Conservation (phyloP, 2,888 invertebrate genomes). For the Amiota minor region DNA sequence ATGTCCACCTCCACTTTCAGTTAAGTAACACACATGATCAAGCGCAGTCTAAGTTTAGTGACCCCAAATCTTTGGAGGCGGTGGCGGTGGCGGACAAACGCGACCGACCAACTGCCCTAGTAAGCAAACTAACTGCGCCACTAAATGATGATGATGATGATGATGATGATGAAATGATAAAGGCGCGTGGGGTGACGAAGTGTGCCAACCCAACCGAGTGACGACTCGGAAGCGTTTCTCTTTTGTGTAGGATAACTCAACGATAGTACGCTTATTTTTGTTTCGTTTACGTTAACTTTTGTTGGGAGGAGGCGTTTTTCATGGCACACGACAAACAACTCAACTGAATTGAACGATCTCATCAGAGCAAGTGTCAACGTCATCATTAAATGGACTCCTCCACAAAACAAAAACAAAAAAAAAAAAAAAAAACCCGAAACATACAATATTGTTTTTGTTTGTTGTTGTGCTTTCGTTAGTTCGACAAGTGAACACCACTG, state of each 20-base stretch:
- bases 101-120: constrained; percentile 24
- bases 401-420: neutral
- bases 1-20: constrained; percentile 10
- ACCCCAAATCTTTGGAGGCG: neutral
- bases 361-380: constrained; percentile 16
- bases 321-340: neutral
- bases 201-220: too few relatives aligned
- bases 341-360: constrained; percentile 48
- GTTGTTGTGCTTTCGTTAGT: constrained; percentile 7
- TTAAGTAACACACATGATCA: neutral
- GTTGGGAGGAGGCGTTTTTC: constrained; percentile 4
- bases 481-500: neutral
- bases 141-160: neutral
- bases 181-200: too few relatives aligned
- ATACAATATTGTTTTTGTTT: neutral
- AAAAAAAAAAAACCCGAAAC: too few relatives aligned
- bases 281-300: neutral
- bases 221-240: constrained; percentile 9
- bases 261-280: neutral
- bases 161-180: neutral
- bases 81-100: neutral
- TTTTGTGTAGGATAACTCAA: constrained; percentile 15
- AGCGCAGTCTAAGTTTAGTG: constrained; percentile 8
- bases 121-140: neutral
- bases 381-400: constrained; percentile 26